Conservation (phyloP, 1,140 invertebrate genomes). For the Kradibia gibbosae region DNA sequence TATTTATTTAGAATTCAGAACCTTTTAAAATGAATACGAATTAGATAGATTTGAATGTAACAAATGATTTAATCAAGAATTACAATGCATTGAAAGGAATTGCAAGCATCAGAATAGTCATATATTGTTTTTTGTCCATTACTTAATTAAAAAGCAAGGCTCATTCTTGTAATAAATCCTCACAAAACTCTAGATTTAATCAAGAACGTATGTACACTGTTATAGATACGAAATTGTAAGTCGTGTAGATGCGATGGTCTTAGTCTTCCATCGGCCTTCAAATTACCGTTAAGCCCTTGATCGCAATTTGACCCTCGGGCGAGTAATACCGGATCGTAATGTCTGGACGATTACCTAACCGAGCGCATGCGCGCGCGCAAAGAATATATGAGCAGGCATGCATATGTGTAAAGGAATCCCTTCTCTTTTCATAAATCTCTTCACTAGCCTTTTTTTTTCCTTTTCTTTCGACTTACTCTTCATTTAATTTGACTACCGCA, state of each 20-base stretch:
- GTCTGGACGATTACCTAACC: constrained; percentile 66
- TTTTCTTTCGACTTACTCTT: not conserved
- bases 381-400: not conserved
- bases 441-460: not conserved
- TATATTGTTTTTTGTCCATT: not conserved
- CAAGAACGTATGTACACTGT: constrained; percentile 4
- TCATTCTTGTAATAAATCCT: constrained; percentile 31
- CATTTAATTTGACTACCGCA: too few species aligned
- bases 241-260: constrained; percentile 48
- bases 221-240: constrained; percentile 39
- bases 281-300: constrained; percentile 71
- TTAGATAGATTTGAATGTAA: not conserved
- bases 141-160: not conserved
- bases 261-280: constrained; percentile 65
- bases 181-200: constrained; percentile 32
- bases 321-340: constrained; percentile 67
- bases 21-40: not conserved
- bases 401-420: not conserved
- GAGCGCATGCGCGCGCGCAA: constrained; percentile 49
- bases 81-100: not conserved
- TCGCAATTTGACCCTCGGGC: constrained; percentile 69
- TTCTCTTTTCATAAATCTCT: constrained; percentile 6
- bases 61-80: not conserved
- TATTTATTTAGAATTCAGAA: too few species aligned
- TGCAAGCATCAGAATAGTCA: not conserved